phyloP scores from a whole-genome alignment of 2,888 invertebrate species.

The Petrolisthes cinctipes region DNA sequence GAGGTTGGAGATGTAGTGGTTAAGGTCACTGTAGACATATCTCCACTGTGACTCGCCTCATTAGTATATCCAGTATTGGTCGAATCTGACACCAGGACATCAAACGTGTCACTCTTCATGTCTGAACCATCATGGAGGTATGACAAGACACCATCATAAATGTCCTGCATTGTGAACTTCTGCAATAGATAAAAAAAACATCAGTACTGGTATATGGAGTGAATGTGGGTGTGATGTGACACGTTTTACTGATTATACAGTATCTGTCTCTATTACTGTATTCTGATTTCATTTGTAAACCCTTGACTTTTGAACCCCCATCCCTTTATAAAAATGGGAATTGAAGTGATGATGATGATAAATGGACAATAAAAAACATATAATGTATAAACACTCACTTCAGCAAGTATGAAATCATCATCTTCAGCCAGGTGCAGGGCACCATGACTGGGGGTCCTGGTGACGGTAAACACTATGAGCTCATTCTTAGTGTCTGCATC shows the following conservation, averaged over 20 bases:
- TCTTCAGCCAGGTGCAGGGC: slow-evolving; percentile 33
- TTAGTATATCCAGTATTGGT: slow-evolving; percentile 41
- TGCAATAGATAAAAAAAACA: slow-evolving; percentile 8
- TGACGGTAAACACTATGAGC: slow-evolving; percentile 40
- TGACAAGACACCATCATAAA: slow-evolving; percentile 86
- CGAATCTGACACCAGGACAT: slow-evolving; percentile 78
- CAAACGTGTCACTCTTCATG: slow-evolving; percentile 84
- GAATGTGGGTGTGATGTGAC: background rate
- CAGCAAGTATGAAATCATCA: slow-evolving; percentile 13
- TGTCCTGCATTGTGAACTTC: slow-evolving; percentile 80
- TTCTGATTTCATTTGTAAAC: background rate
- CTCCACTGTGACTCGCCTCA: slow-evolving; percentile 7
- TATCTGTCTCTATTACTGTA: background rate
- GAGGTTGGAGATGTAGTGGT: background rate
- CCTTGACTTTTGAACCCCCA: background rate
- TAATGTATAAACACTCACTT: slow-evolving; percentile 20
- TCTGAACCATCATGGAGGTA: slow-evolving; percentile 91
- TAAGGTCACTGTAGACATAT: background rate
- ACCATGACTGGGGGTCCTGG: slow-evolving; percentile 42
- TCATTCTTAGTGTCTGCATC: slow-evolving; percentile 63
- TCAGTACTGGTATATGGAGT: background rate
- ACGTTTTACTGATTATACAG: background rate
- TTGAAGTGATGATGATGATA: too few species aligned
- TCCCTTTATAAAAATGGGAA: too few species aligned
- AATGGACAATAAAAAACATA: too few species aligned